phyloP scores from a whole-genome alignment of 2,888 invertebrate species.

The Callyntrura sp. region DNA sequence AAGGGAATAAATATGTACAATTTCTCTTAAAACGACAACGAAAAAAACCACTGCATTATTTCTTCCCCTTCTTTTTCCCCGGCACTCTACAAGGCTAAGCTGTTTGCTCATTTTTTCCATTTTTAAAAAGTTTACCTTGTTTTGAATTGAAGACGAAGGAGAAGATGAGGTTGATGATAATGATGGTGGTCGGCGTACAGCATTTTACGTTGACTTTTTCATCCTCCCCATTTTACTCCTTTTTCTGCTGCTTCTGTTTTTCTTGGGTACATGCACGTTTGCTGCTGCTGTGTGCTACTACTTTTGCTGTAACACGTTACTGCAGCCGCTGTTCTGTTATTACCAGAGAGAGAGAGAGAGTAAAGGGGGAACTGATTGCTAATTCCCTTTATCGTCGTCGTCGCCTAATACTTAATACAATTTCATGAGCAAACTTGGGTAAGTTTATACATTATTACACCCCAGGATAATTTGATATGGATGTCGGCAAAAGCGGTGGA shows the following conservation, averaged over 20 bases:
- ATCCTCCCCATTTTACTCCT: constrained; percentile 46
- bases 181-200: constrained; percentile 13
- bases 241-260: constrained; percentile 22
- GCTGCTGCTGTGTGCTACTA: constrained; percentile 1
- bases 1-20: constrained; percentile 19
- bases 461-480: constrained; percentile 76
- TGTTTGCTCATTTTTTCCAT: neutral
- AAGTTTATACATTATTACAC: constrained; percentile 52
- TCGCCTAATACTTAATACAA: constrained; percentile 63
- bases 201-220: neutral
- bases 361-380: constrained; percentile 76
- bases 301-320: constrained; percentile 11
- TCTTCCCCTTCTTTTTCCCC: neutral
- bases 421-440: constrained; percentile 78
- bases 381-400: constrained; percentile 62
- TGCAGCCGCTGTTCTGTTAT: neutral
- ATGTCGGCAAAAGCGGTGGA: constrained; percentile 25
- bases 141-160: neutral
- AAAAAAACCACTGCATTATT: neutral
- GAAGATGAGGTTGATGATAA: neutral
- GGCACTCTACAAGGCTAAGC: neutral
- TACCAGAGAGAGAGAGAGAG: neutral
- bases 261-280: neutral
- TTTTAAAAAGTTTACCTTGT: neutral
- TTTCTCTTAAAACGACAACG: neutral